phyloP scores from a whole-genome alignment of 2,888 invertebrate species.

The Nemurella pictetii region DNA sequence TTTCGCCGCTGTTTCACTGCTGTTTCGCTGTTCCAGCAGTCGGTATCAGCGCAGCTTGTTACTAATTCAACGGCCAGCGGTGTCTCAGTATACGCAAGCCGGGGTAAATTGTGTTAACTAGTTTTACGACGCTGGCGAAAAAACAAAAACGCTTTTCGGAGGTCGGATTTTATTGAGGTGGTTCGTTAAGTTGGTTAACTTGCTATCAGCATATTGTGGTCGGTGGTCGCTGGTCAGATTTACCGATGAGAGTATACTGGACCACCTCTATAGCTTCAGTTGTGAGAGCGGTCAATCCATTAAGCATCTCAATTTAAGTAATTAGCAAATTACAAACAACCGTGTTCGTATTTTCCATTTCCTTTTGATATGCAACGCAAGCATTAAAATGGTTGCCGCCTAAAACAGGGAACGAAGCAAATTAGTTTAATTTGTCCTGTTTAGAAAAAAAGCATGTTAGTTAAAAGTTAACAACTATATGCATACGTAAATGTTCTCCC shows the following conservation, averaged over 20 bases:
- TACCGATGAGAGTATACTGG: too few relatives aligned
- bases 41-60: neutral
- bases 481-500: neutral
- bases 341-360: neutral
- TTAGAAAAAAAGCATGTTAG: neutral
- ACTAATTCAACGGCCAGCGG: neutral
- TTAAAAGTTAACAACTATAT: neutral
- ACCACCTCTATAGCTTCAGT: too few relatives aligned
- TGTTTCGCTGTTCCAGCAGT: too few relatives aligned
- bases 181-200: too few relatives aligned
- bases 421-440: neutral
- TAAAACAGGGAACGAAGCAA: neutral
- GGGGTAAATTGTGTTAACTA: neutral
- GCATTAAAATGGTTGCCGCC: neutral
- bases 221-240: too few relatives aligned
- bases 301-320: too few relatives aligned
- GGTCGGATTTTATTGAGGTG: too few relatives aligned
- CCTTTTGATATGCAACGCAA: neutral
- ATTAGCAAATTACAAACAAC: neutral
- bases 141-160: neutral
- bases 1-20: neutral
- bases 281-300: too few relatives aligned
- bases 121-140: neutral
- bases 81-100: neutral
- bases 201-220: too few relatives aligned